A percentile compares a stretch with the other conserved stretches of the same genome.
These are phyloP conservation scores for Lampris megalopsis DNA, from an alignment of 2,113 vertebrate genomes.

Conservation along the genomic window DNA sequence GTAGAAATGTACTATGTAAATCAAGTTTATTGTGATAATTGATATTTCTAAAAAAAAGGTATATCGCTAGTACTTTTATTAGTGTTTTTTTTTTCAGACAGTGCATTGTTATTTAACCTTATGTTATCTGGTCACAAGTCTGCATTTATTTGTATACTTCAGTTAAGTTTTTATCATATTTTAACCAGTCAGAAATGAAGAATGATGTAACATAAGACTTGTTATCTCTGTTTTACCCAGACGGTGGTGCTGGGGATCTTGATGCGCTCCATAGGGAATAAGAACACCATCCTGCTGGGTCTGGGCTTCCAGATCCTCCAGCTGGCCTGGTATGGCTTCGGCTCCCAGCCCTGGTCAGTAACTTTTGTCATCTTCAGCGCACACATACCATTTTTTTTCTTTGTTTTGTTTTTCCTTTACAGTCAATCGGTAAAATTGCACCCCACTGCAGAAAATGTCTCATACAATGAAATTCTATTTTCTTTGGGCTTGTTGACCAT, in stretches of 20 bases:
- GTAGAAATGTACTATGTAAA: no score
- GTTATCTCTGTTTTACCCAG: slow-evolving; percentile 70
- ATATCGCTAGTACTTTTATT: no score
- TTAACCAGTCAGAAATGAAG: no score
- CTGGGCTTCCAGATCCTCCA: slow-evolving; percentile 94
- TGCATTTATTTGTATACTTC: no score
- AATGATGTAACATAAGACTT: not conserved
- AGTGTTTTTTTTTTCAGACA: no score
- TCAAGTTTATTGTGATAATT: no score
- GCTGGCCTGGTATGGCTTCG: slow-evolving; percentile 93
- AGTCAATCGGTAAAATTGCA: not conserved
- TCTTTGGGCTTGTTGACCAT: no score
- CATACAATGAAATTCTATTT: no score
- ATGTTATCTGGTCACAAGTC: no score
- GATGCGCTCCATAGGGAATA: slow-evolving; percentile 93
- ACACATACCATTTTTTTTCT: not conserved
- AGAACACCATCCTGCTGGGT: slow-evolving; percentile 92
- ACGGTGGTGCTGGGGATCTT: slow-evolving; percentile 90
- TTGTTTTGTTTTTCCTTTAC: not conserved
- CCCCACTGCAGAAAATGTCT: not conserved
- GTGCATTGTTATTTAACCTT: no score
- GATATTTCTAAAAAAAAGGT: no score
- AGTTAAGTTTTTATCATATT: no score
- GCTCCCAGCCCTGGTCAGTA: slow-evolving; percentile 92
- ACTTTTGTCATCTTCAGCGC: not conserved